Base-by-base conservation (phyloP, 2,113 vertebrate species). In the Mugil cephalus region DNA sequence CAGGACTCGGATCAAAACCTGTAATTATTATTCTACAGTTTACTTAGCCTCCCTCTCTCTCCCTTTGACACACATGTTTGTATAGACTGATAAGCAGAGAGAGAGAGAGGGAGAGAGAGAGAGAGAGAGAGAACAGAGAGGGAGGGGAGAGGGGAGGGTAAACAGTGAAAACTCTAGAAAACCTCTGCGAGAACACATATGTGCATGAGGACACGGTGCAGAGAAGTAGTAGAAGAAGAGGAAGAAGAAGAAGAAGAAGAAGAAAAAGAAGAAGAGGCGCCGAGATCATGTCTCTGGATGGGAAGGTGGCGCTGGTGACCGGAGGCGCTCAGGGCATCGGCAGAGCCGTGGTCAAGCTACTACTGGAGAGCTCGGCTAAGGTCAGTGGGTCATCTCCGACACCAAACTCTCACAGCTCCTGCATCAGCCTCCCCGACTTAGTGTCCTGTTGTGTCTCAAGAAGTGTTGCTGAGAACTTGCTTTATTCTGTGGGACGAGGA, bases 261-360 rank as follows among this genome's bases (percentile, higher is more conserved):
- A 38, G n/a, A 75, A 11, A 30, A 54, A 39, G 48, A 53, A 21
- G 1, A 43, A 42, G 17, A 5, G 12, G 42, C 40, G 19, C 61
- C 64, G 43, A 69, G 58, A 71, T 62, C 77, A 97, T 99, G 97
- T 94, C 96, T 86, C 94, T 98, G 74, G 91, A 85, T 74, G 95
- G 95, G 38, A 99, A 95, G 93, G 96, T 98, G 87, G 97, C 96
- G 17, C 93, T 99, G 91, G 96, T 99, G 82, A 99, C 97, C 1
- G 98, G 98, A 11, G 98, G 95, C 5, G 97, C 96, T 7, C 97
- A 99, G 89, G 98, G 98, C 72, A 99, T 99, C n/a, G 98, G 98
- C 40, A 88, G 92, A 51, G 96, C 97, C 0, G 95, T 91, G 35
- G 94, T 93, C 0, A 94, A 96, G 72, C 93, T 89, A 1, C 94